Conservation (phyloP, 2,888 invertebrate species). For the Pogonocherus hispidulus region DNA sequence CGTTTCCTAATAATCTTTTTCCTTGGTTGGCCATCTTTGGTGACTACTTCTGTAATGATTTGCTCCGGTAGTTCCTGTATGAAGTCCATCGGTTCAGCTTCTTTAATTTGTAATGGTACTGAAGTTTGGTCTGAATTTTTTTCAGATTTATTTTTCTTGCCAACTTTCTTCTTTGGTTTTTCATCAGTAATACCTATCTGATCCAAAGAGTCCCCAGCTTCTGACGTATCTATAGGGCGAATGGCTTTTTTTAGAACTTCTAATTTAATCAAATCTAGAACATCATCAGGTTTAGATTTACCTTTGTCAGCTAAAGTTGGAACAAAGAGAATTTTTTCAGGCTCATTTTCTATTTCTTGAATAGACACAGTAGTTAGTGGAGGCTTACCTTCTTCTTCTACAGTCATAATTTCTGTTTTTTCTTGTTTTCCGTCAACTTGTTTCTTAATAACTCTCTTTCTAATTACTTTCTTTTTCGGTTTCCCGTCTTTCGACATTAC, state of each 20-base stretch:
- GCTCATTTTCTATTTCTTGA: slow-evolving; percentile 49
- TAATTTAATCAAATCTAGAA: slow-evolving; percentile 21
- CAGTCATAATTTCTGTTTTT: slow-evolving; percentile 57
- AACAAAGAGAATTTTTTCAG: slow-evolving; percentile 45
- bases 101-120: too few relatives aligned
- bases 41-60: slow-evolving; percentile 51
- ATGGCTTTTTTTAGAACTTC: slow-evolving; percentile 23
- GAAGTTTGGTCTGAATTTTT: too few relatives aligned
- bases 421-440: slow-evolving; percentile 62
- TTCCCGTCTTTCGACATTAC: slow-evolving; percentile 50
- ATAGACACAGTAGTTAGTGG: slow-evolving; percentile 55
- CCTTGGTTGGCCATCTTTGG: slow-evolving; percentile 63
- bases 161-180: slow-evolving; percentile 52
- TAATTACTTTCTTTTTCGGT: slow-evolving; percentile 56
- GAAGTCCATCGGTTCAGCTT: too few relatives aligned
- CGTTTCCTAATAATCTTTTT: slow-evolving; percentile 62
- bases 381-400: slow-evolving; percentile 56
- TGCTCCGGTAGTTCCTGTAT: slow-evolving; percentile 56
- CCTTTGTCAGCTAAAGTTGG: slow-evolving; percentile 63
- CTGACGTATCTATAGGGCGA: slow-evolving; percentile 10
- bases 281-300: slow-evolving; percentile 43
- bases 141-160: slow-evolving; percentile 55
- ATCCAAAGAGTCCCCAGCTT: slow-evolving; percentile 44
- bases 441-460: slow-evolving; percentile 62
- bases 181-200: slow-evolving; percentile 51